Conservation (phyloP, 2,888 invertebrate species). For the Xestia xanthographa region DNA sequence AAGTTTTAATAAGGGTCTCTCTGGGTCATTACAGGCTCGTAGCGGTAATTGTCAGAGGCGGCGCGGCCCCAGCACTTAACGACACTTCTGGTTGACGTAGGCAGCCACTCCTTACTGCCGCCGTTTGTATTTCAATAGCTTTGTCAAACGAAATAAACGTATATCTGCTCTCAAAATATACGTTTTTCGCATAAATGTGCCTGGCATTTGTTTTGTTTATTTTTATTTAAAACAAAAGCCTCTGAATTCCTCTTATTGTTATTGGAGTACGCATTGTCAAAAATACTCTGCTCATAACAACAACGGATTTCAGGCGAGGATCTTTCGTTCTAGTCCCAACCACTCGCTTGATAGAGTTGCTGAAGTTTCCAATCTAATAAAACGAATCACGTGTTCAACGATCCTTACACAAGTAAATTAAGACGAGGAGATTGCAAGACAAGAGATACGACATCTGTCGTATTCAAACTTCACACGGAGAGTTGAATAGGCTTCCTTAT, state of each 20-base stretch:
- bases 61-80: constrained; percentile 79
- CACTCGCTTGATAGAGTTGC: constrained; percentile 42
- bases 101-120: constrained; percentile 73
- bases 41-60: constrained; percentile 84
- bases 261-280: constrained; percentile 23
- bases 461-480: constrained; percentile 35
- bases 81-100: constrained; percentile 81
- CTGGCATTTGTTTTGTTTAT: constrained; percentile 45
- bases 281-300: constrained; percentile 18
- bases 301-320: too few relatives aligned
- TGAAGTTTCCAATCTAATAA: constrained; percentile 59
- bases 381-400: constrained; percentile 52
- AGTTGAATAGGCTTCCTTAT: constrained; percentile 6
- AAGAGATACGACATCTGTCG: constrained; percentile 47
- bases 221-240: constrained; percentile 47
- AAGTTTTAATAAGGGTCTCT: constrained; percentile 88
- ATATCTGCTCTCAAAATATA: constrained; percentile 59
- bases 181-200: constrained; percentile 33
- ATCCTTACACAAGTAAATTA: constrained; percentile 54
- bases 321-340: constrained; percentile 9
- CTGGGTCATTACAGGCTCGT: constrained; percentile 85
- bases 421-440: constrained; percentile 48
- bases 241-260: constrained; percentile 20
- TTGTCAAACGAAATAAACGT: constrained; percentile 69
- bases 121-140: constrained; percentile 76